Evolutionary conservation across 92 coral and sea anemone genomes (phyloP).

Genomic region (Micromussa lordhowensis): DNA sequence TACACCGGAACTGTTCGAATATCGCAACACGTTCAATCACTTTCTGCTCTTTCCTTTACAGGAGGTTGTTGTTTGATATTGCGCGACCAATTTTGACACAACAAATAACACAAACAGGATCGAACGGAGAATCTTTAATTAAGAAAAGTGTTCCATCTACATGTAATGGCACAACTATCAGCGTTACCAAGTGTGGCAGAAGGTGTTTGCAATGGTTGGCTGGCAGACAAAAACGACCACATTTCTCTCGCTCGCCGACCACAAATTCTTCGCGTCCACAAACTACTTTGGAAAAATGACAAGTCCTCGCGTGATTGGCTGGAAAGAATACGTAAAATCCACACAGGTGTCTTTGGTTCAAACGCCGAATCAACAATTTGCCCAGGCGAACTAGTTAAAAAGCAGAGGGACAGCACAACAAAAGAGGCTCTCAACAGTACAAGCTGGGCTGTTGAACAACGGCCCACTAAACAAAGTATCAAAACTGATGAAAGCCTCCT

Average conservation of each 20-base stretch:
- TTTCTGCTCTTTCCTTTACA: background rate
- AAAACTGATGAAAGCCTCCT: background rate
- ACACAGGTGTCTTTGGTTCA: background rate
- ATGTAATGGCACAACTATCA: background rate
- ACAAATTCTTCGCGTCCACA: conserved; percentile 14
- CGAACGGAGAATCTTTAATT: background rate
- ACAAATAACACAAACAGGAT: background rate
- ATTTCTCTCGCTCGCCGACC: background rate
- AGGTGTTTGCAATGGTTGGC: background rate
- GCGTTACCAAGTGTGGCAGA: background rate
- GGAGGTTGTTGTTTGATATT: background rate
- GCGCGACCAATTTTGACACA: background rate
- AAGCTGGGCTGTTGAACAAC: background rate
- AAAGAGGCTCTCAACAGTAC: background rate
- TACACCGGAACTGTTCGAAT: background rate
- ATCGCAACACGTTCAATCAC: background rate
- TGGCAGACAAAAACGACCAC: background rate
- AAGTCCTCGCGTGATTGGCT: conserved; percentile 20
- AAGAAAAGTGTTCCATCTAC: background rate
- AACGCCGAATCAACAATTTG: background rate
- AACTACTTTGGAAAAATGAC: conserved; percentile 8
- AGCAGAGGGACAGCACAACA: background rate
- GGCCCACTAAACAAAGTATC: background rate
- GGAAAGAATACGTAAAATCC: background rate
- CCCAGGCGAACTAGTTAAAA: background rate